These are phyloP conservation scores for Aricia artaxerxes DNA, from an alignment of 2,888 invertebrate species.

Conservation along the genomic window DNA sequence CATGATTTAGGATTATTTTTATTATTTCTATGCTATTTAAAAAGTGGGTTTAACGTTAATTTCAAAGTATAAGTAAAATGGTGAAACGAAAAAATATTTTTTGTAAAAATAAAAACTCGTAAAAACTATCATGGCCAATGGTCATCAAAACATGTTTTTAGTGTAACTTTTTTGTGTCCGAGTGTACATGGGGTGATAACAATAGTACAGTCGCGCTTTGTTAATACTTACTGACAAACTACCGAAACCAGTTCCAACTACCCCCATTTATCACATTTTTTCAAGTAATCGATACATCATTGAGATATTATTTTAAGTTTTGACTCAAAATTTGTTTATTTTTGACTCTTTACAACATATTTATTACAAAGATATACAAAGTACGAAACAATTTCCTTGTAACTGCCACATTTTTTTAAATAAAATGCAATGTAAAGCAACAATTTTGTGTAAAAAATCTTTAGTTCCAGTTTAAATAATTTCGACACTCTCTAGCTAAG, in stretches of 20 bases:
- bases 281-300: not conserved
- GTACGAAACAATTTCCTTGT: no score
- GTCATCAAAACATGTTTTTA: not conserved
- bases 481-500: no score
- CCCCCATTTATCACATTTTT: not conserved
- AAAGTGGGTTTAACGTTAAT: no score
- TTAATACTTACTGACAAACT: not conserved
- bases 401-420: no score
- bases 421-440: no score
- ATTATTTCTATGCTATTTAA: no score
- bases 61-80: no score
- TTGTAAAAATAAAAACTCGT: not conserved
- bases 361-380: no score
- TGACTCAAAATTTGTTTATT: not conserved
- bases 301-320: not conserved
- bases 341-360: not conserved
- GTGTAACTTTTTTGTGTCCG: not conserved
- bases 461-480: no score
- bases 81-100: no score
- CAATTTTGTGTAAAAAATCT: no score
- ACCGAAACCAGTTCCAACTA: constrained; percentile 16
- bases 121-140: not conserved
- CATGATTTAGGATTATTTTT: no score
- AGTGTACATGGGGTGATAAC: constrained; percentile 12
- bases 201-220: constrained; percentile 20